Base-by-base conservation (phyloP, 2,888 invertebrate genomes). In the Sicus ferrugineus region DNA sequence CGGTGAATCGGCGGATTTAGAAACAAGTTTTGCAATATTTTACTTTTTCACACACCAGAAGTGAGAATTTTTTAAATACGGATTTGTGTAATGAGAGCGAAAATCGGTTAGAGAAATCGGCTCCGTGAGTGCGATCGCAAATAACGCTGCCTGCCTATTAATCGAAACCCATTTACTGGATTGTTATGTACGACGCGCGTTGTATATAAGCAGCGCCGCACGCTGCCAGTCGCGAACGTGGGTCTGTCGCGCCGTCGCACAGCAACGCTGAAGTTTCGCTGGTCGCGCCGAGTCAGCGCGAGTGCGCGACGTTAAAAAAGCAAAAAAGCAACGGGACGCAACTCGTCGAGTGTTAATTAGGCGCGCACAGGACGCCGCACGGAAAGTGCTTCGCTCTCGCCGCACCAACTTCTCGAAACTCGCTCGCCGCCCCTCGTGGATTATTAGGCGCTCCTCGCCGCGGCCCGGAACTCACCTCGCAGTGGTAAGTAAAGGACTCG, bases 191-290 rank as follows among this genome's bases (percentile, higher is more conserved):
- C 42, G 26, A 26, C 54, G 54, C 23, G 54, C 9, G 28, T 9
- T 4, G n/a, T 26, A 54, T 6, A 34, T 61, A 48, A 59, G 50
- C 50, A 31, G 26, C 67, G 59, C n/a, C 54, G 30, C 50, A 61
- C 64, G 46, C 14, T 50, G 19, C 19, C 14, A 14, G 50, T 48
- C 52, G 30, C 6, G 31, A 64, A 48, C 48, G 62, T 62, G 14
- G 64, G 38, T 19, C 11, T 34, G 34, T 54, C 58, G 70, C 68
- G 62, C 66, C 61, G 68, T 68, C 72, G 70, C 63, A 66, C 46
- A 66, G 68, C 70, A 65, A 66, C 68, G 68, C 50, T 14, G 14
- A 1, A 28, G 31, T 59, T 67, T 67, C 67, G 30, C 67, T 50
- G 52, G 16, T 26, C 3, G 61, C 59, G 21, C 9, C 21, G 16